Percentiles rank a stretch among this genome's conserved stretches.
Conservation (phyloP, 2,888 invertebrate species). For the Epiperipatus broadwayi region DNA sequence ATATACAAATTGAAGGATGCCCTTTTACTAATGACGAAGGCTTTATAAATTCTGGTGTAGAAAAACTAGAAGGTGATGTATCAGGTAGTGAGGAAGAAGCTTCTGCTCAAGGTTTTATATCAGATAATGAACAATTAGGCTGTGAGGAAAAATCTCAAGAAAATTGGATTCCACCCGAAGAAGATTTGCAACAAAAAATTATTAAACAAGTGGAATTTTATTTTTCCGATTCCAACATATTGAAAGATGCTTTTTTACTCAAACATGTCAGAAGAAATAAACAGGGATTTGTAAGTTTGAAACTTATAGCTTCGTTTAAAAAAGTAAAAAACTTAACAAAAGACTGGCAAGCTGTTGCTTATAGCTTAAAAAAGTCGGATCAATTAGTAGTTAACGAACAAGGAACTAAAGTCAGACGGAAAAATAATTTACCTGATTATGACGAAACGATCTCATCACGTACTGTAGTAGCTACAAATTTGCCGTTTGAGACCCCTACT, state of each 20-base stretch:
- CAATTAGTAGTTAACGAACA: constrained; percentile 71
- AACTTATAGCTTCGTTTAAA: constrained; percentile 83
- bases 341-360: constrained; percentile 80
- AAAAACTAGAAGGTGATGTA: too few relatives aligned
- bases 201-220: constrained; percentile 80
- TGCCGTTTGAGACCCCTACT: constrained; percentile 62
- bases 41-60: too few relatives aligned
- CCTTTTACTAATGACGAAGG: too few relatives aligned
- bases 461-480: constrained; percentile 65
- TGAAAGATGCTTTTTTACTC: constrained; percentile 80
- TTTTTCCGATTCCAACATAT: constrained; percentile 82
- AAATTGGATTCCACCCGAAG: constrained; percentile 46
- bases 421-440: constrained; percentile 63
- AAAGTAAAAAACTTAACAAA: constrained; percentile 79
- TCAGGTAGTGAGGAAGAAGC: too few relatives aligned
- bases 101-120: neutral
- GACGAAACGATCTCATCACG: constrained; percentile 82
- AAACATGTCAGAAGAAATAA: constrained; percentile 88
- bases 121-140: neutral
- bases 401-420: constrained; percentile 67
- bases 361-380: constrained; percentile 53
- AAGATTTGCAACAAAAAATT: constrained; percentile 55
- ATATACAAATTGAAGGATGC: too few relatives aligned
- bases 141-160: neutral
- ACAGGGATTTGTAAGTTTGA: constrained; percentile 83